Evolutionary conservation across 1,140 invertebrate genomes (phyloP).

Genomic region (Thalassaphorura encarpata): DNA sequence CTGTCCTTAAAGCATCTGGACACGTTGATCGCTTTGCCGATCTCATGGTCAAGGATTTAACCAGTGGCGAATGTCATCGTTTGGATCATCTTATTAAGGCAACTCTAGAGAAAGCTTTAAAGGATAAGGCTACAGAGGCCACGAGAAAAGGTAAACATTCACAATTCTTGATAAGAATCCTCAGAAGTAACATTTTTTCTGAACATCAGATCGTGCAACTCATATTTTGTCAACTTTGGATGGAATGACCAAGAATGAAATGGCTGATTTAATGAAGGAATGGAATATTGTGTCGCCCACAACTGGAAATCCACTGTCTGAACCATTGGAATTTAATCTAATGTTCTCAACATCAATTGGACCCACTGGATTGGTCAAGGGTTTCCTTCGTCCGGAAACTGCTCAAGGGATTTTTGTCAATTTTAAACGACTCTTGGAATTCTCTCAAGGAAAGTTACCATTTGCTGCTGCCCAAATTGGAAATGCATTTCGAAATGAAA

Average conservation of each 20-base stretch:
- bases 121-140: constrained; percentile 68
- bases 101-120: constrained; percentile 75
- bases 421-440: constrained; percentile 91
- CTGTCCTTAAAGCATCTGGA: constrained; percentile 93
- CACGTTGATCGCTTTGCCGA: constrained; percentile 99
- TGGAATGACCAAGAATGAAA: constrained; percentile 78
- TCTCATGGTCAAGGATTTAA: constrained; percentile 96
- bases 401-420: constrained; percentile 99
- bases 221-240: constrained; percentile 42
- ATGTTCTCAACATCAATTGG: constrained; percentile 98
- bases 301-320: constrained; percentile 85
- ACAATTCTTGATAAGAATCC: constrained; percentile 33
- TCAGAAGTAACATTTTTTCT: not conserved
- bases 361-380: constrained; percentile 85
- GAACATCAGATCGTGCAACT: constrained; percentile 9
- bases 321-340: constrained; percentile 95
- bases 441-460: constrained; percentile 91
- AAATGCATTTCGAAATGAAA: constrained; percentile 97
- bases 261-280: constrained; percentile 68
- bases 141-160: constrained; percentile 47
- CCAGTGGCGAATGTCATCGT: constrained; percentile 92
- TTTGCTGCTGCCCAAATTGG: constrained; percentile 98
- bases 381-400: constrained; percentile 92
- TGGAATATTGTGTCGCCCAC: constrained; percentile 91
- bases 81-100: constrained; percentile 98